Conservation (phyloP, 2,797 vertebrate genomes). For the Heterohyrax brucei region DNA sequence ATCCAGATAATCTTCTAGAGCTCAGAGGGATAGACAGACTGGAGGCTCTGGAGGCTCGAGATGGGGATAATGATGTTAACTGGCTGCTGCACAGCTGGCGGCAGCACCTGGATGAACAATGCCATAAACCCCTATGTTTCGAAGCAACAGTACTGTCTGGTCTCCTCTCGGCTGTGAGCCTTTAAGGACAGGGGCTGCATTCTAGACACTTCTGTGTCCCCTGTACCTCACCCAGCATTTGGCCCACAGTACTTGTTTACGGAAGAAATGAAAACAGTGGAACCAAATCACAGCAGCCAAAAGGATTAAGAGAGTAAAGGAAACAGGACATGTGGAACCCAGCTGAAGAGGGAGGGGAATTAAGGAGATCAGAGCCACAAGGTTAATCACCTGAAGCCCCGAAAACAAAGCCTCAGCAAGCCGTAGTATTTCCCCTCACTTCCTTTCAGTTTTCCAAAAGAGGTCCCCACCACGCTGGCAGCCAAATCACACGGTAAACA, state of each 20-base stretch:
- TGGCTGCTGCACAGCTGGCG: neutral
- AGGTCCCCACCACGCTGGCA: neutral
- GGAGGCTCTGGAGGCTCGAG: neutral
- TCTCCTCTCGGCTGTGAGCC: neutral
- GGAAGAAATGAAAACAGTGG: conserved; percentile 44
- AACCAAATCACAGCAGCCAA: neutral
- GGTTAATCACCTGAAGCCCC: neutral
- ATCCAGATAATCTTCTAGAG: neutral
- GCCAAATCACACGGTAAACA: neutral
- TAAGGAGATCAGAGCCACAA: conserved; percentile 20
- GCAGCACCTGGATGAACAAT: neutral
- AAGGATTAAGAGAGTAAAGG: conserved; percentile 45
- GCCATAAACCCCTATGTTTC: neutral
- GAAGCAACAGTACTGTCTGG: accelerated
- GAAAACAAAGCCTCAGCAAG: conserved; percentile 23
- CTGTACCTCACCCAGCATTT: neutral
- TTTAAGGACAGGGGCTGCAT: neutral
- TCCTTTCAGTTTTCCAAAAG: conserved; percentile 39
- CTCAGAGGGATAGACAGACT: neutral
- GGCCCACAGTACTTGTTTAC: neutral
- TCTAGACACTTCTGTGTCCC: neutral
- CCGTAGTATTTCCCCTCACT: neutral
- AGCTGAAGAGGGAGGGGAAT: neutral
- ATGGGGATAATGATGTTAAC: neutral
- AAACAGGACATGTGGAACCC: neutral